Evolutionary conservation across 1,140 invertebrate species (phyloP), one percentile per base, ranked within the genome.

Genomic region (Rhyzopertha dominica): DNA sequence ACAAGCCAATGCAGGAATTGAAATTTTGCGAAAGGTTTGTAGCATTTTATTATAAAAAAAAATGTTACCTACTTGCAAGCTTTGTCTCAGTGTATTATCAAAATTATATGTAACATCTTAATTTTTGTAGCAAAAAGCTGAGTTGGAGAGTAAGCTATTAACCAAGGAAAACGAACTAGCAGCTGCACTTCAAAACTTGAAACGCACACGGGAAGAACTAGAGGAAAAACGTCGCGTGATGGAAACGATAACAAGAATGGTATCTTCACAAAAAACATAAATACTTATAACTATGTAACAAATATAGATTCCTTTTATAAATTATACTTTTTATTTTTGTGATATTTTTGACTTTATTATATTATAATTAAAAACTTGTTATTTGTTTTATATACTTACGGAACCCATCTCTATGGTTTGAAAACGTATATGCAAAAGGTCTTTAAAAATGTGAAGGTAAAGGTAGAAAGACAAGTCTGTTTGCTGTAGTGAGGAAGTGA

Each of bases 211-310:
- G 12, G 41, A 36, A 26, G 56, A 58, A 20, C 24, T 55, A 28
- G 41, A 43, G n/a, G 34, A 49, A 3, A 53, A 49, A 35, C 51
- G 52, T 16, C 37, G 48, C 20, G 51, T 63, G 20, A 35, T 61
- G 23, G 57, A 61, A 36, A 53, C 47, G 10, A 61, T 63, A 4
- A 59, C 57, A 22, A 57, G 58, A 52, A 48, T 59, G 13, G 51
- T n/a, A n/a, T n/a, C n/a, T n/a, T n/a, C n/a, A n/a, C n/a, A n/a
- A n/a, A n/a, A n/a, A n/a, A n/a, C n/a, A n/a, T n/a, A n/a, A n/a
- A n/a, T n/a, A n/a, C n/a, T n/a, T n/a, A n/a, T n/a, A n/a, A n/a
- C n/a, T n/a, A n/a, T n/a, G n/a, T n/a, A n/a, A n/a, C n/a, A n/a
- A n/a, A n/a, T n/a, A n/a, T n/a, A n/a, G n/a, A n/a, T n/a, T n/a